Percentiles rank a stretch among this genome's conserved stretches.
Conservation (phyloP, 2,888 invertebrate species). For the Caenorhabditis imperialis region DNA sequence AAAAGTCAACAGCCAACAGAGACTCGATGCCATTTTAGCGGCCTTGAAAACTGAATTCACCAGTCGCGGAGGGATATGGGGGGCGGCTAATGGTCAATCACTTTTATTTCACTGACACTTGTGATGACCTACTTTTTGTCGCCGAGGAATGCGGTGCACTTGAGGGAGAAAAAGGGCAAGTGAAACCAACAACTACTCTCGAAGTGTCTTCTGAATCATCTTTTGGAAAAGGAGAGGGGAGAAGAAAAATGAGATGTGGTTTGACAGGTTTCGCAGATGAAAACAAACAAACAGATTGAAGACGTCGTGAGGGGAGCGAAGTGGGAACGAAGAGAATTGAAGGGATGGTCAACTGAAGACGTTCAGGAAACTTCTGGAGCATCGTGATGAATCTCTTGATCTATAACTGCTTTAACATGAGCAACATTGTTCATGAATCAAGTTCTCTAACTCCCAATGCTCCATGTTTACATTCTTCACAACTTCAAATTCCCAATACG, state of each 20-base stretch:
- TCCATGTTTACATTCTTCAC: too few relatives aligned
- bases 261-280: not conserved
- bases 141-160: not conserved
- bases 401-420: too few relatives aligned
- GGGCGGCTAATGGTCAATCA: slow-evolving; percentile 24
- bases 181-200: slow-evolving; percentile 18
- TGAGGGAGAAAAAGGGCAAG: not conserved
- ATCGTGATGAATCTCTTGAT: too few relatives aligned
- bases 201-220: too few relatives aligned
- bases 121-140: slow-evolving; percentile 34
- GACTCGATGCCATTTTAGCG: slow-evolving; percentile 10
- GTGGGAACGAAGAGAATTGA: too few relatives aligned
- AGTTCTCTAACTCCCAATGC: too few relatives aligned
- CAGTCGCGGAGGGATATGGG: slow-evolving; percentile 5
- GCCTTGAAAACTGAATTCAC: slow-evolving; percentile 17
- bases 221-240: not conserved
- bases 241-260: not conserved
- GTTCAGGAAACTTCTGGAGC: too few relatives aligned
- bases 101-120: slow-evolving; percentile 32
- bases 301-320: too few relatives aligned
- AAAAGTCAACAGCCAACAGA: not conserved
- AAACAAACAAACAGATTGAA: too few relatives aligned
- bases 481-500: too few relatives aligned
- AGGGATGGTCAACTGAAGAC: too few relatives aligned
- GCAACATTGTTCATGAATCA: too few relatives aligned